Base-by-base conservation (phyloP, 2,888 invertebrate genomes). In the Serrognathus titanus region DNA sequence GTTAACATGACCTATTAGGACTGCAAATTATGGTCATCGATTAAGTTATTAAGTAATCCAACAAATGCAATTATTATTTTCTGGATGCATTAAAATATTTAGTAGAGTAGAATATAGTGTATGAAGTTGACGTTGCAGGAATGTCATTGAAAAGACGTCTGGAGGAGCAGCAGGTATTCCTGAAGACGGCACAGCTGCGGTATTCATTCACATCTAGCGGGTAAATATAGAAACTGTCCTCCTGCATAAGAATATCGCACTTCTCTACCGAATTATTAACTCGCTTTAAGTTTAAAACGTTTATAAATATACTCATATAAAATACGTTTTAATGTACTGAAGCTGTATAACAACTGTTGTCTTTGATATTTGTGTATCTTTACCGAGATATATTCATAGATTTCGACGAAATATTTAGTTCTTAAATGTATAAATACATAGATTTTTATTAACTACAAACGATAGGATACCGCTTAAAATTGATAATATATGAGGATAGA, bases 191-290 rank as follows among this genome's bases (percentile, higher is more conserved):
- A 64, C 66, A 66, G 66, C 66, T 66, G 66, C 58, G 66, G 64
- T 61, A 63, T 63, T 64, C 66, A 66, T 66, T 66, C 66, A 66
- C 62, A 61, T 63, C 58, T 57, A 63, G 58, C 51, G 59, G 58
- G 58, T 63, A 63, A 62, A 64, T 60, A 64, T 66, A 66, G 66
- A 64, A 49, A 51, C 59, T 65, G 62, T 64, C 64, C 61, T 64
- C 64, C 61, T 63, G 63, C 59, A 64, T 65, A 57, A 59, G 64
- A 64, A 64, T 63, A 58, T 63, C 57, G 62, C 62, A 62, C 64
- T 63, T 64, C 59, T 59, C 58, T 55, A 60, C 60, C 59, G 60
- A 64, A 65, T 65, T 65, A 63, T 60, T 61, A 61, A 59, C 56
- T 58, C 55, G 58, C 56, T 51, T 51, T 16, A 55, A 47, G 45